Conservation (phyloP, 2,113 vertebrate genomes). For the Capreolus pygargus region DNA sequence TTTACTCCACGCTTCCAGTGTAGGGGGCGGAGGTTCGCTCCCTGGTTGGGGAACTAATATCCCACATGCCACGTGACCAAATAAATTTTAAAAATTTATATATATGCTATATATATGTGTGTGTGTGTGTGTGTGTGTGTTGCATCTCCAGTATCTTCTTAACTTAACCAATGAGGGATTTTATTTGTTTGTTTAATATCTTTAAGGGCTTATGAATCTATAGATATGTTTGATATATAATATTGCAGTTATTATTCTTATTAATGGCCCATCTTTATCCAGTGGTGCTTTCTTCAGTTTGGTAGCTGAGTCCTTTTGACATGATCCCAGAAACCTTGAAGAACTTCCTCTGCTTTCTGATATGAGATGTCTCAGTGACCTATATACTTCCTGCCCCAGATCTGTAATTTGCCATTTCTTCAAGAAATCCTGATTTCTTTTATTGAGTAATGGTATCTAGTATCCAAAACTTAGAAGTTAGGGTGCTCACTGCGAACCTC, state of each 20-base stretch:
- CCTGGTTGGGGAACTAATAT: background rate
- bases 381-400: background rate
- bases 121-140: no score
- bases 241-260: background rate
- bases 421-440: background rate
- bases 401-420: background rate
- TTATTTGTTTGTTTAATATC: background rate
- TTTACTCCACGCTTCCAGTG: background rate
- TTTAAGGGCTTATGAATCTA: background rate
- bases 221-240: background rate
- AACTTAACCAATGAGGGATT: background rate
- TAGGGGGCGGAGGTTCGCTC: background rate
- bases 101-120: background rate
- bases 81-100: background rate
- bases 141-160: background rate
- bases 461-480: background rate
- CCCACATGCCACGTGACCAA: background rate
- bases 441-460: background rate
- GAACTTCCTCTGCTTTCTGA: background rate
- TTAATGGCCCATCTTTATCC: background rate
- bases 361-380: no score
- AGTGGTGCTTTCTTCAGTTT: background rate
- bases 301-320: background rate
- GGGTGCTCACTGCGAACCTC: background rate
- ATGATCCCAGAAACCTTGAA: background rate